phyloP scores from a whole-genome alignment of 2,797 vertebrate genomes.

The Caiman crocodilus region DNA sequence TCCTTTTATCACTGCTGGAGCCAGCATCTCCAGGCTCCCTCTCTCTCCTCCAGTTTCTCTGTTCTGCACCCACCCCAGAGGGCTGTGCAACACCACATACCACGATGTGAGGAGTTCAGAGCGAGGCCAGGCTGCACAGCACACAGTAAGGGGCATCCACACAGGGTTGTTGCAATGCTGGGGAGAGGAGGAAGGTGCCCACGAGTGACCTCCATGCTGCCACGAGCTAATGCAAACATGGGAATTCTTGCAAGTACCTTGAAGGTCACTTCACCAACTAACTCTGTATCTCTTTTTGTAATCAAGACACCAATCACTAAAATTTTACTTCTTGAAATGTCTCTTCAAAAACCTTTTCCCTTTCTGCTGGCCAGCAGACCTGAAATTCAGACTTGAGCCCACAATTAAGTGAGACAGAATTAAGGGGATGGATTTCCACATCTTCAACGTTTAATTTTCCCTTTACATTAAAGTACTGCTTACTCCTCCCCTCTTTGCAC shows the following conservation, averaged over 20 bases:
- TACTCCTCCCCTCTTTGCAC: not conserved
- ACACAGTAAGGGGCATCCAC: too few species aligned
- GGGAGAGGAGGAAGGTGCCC: not conserved
- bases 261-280: not conserved
- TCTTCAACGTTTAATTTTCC: not conserved
- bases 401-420: not conserved
- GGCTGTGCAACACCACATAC: too few species aligned
- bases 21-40: too few species aligned
- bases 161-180: too few species aligned
- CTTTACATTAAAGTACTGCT: not conserved
- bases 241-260: not conserved
- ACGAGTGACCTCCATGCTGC: not conserved
- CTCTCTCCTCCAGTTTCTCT: too few species aligned
- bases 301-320: not conserved
- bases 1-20: too few species aligned
- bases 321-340: too few species aligned
- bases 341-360: not conserved
- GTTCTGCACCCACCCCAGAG: too few species aligned
- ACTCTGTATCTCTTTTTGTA: not conserved
- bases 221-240: not conserved
- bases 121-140: too few species aligned
- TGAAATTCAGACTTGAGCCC: not conserved
- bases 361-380: rapidly evolving
- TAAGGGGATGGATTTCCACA: not conserved
- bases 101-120: too few species aligned